A percentile compares a stretch with the other conserved stretches of the same genome.
These are phyloP conservation scores for Microplitis mediator DNA, from an alignment of 1,140 invertebrate species.

Conservation along the genomic window DNA sequence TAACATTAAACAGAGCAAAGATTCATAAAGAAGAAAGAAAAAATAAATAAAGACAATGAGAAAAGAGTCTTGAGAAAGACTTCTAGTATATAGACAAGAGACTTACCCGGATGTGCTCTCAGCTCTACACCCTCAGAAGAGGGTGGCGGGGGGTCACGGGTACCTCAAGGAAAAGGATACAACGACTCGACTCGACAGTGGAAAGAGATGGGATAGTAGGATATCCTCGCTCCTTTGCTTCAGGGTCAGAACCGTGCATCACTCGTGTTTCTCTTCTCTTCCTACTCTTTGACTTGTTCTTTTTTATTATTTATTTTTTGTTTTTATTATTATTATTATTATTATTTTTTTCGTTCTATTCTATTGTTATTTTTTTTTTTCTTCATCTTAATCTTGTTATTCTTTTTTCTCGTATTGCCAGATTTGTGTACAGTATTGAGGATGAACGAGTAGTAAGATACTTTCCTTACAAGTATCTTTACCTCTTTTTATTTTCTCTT, in stretches of 20 bases:
- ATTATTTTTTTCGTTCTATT: slow-evolving; percentile 9
- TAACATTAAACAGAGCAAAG: background rate
- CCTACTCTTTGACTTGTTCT: slow-evolving; percentile 31
- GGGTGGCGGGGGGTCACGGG: slow-evolving; percentile 28
- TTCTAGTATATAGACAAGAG: slow-evolving; percentile 3
- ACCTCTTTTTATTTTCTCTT: slow-evolving; percentile 18
- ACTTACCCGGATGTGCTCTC: slow-evolving; percentile 28
- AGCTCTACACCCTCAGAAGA: slow-evolving; percentile 29
- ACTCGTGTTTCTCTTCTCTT: slow-evolving; percentile 38
- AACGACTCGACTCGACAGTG: slow-evolving; percentile 27
- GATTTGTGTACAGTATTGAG: slow-evolving; percentile 10
- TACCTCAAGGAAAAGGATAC: slow-evolving; percentile 33
- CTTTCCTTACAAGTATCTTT: slow-evolving; percentile 1
- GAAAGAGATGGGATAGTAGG: slow-evolving; percentile 12
- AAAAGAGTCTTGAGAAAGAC: background rate
- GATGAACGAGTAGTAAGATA: background rate
- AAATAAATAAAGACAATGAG: background rate
- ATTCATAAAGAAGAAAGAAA: slow-evolving; percentile 2
- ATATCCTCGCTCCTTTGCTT: slow-evolving; percentile 46
- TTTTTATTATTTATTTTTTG: slow-evolving; percentile 18
- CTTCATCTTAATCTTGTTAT: no score
- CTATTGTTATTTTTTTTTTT: slow-evolving; percentile 14
- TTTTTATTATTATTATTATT: no score
- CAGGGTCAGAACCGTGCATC: slow-evolving; percentile 60
- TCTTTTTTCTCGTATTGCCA: slow-evolving; percentile 22